Base-by-base conservation (phyloP, 2,888 invertebrate genomes). In the Sycophila texana region DNA sequence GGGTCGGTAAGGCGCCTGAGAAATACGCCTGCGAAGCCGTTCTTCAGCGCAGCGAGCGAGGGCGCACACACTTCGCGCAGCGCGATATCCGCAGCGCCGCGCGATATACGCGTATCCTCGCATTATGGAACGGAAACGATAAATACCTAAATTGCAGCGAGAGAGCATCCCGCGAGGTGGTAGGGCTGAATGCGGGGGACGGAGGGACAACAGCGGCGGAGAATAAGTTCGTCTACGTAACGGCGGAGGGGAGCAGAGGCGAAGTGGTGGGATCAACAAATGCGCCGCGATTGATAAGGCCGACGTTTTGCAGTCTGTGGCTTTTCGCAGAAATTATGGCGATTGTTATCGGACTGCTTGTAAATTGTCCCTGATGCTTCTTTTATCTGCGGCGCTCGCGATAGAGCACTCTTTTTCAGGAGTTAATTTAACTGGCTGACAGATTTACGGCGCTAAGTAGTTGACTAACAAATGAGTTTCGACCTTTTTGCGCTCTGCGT, bases 121-220 rank as follows among this genome's bases (percentile, higher is more conserved):
- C 70, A 79, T 74, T 73, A 71, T 77, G 66, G 57, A 72, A 72
- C 77, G 77, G 72, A 77, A 77, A 65, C 58, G 58, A 77, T 73
- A 73, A 77, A 77, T 71, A 77, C 65, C 57, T 70, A 71, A 55
- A 71, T 74, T 65, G 74, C 74, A 58, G 47, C 58, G 55, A 30
- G 12, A 3, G 51, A 51, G 61, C 16, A 61, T 47, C 65, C 47
- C 26, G 3, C 26, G 26, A 26, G 26, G 3, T 26, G 26, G 26
- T 26, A 3, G 26, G 3, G 26, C 3, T 26, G 61, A 22, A 16
- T 14, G 61, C 4, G 61, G 7, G 7, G 39, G 4, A 7, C 5
- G 61, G 61, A 61, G 61, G 61, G 61, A 26, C 51, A 5, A 13
- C 5, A 14, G 30, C 13, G 60, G 13, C 26, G 26, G n/a, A 14